These are phyloP conservation scores for Stylophora pistillata DNA, from an alignment of 64 coral and sea anemone genomes.

Conservation along the genomic window DNA sequence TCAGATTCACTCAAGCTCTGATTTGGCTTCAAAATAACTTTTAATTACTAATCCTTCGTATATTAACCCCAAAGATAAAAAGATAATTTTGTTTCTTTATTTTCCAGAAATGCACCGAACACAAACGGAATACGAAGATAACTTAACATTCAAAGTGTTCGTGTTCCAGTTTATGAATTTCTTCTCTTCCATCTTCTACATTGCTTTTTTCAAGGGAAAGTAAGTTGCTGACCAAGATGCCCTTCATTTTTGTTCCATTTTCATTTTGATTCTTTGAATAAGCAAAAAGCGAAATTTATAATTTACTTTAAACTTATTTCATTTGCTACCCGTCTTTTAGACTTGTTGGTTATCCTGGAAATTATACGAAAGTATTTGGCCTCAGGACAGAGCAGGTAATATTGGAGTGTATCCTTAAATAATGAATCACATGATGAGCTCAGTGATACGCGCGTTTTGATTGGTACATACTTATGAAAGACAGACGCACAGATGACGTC, in stretches of 20 bases:
- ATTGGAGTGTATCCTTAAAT: not conserved
- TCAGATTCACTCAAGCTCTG: too few relatives aligned
- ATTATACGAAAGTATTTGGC: conserved; percentile 79
- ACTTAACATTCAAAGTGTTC: conserved; percentile 92
- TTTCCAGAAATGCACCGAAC: conserved; percentile 93
- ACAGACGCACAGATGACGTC: not conserved
- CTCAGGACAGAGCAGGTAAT: conserved; percentile 92
- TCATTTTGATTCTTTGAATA: not conserved
- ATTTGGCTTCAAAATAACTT: too few relatives aligned
- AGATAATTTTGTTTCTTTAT: not conserved
- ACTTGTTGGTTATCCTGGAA: conserved; percentile 90
- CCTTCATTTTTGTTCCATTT: not conserved
- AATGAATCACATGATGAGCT: not conserved
- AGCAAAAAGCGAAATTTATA: not conserved
- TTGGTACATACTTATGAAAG: not conserved
- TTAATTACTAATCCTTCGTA: too few relatives aligned
- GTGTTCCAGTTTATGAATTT: conserved; percentile 95
- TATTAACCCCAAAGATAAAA: not conserved
- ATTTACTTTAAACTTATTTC: not conserved
- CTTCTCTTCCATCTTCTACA: conserved; percentile 92
- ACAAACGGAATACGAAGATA: conserved; percentile 94
- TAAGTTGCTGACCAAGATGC: conserved; percentile 41
- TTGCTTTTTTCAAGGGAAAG: conserved; percentile 97
- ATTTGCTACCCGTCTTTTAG: conserved; percentile 18
- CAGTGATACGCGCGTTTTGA: too few relatives aligned